These are phyloP conservation scores for Uloborus plumipes DNA, from an alignment of 2,888 invertebrate genomes.

Conservation along the genomic window DNA sequence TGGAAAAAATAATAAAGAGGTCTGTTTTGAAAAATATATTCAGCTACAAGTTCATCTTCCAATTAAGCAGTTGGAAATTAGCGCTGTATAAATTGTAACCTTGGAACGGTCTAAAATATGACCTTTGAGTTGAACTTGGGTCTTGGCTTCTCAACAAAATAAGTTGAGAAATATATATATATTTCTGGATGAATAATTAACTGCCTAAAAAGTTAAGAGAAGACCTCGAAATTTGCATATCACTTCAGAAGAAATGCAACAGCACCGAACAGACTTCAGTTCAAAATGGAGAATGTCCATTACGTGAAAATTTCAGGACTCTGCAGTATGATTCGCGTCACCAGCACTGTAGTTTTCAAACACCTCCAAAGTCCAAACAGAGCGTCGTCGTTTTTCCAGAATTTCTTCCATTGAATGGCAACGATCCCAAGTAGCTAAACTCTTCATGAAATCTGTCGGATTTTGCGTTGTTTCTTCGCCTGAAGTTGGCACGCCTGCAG, in stretches of 20 bases:
- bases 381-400: constrained; percentile 34
- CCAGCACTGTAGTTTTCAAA: constrained; percentile 33
- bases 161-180: too few relatives aligned
- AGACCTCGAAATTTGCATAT: not conserved
- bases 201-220: too few relatives aligned
- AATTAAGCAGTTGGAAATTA: too few relatives aligned
- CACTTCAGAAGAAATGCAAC: not conserved
- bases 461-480: constrained; percentile 17
- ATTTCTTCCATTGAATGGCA: constrained; percentile 51
- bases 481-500: constrained; percentile 11
- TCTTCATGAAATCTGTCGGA: constrained; percentile 60
- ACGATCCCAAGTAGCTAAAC: constrained; percentile 46
- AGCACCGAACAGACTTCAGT: constrained; percentile 36
- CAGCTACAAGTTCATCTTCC: too few relatives aligned
- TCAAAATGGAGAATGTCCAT: constrained; percentile 35
- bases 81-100: too few relatives aligned
- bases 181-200: too few relatives aligned
- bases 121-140: too few relatives aligned
- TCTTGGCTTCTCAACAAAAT: too few relatives aligned
- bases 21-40: too few relatives aligned
- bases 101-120: too few relatives aligned
- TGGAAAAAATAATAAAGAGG: too few relatives aligned
- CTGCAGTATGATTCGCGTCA: not conserved
- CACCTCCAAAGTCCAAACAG: constrained; percentile 46
- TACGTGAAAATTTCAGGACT: not conserved